Conservation (phyloP, 2,888 invertebrate species). For the Micoletzkya japonica region DNA sequence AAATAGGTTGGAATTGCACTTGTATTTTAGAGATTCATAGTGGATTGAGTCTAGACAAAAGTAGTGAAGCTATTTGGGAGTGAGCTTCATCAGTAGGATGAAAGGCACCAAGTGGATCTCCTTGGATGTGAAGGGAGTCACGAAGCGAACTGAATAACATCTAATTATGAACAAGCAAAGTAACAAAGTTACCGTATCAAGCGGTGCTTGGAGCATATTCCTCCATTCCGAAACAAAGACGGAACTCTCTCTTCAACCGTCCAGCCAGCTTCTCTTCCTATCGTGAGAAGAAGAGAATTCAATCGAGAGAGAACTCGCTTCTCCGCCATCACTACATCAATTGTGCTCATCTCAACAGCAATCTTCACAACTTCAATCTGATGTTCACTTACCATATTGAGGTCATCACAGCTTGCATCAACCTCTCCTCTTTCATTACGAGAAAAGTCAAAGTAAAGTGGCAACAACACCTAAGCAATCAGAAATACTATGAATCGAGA, state of each 20-base stretch:
- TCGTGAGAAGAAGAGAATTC: slow-evolving; percentile 40
- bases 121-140: slow-evolving; percentile 17
- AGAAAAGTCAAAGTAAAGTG: slow-evolving; percentile 54
- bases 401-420: slow-evolving; percentile 46
- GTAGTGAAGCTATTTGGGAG: slow-evolving; percentile 11
- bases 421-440: slow-evolving; percentile 50
- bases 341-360: slow-evolving; percentile 35
- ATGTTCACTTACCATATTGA: slow-evolving; percentile 14
- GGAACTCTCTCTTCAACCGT: slow-evolving; percentile 40
- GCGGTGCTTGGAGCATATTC: slow-evolving; percentile 49
- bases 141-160: slow-evolving; percentile 7
- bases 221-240: slow-evolving; percentile 42
- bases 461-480: slow-evolving; percentile 38
- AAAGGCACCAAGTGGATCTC: slow-evolving; percentile 17
- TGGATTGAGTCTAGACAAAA: slow-evolving; percentile 11
- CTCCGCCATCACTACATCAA: slow-evolving; percentile 44
- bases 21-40: slow-evolving; percentile 1
- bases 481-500: background rate
- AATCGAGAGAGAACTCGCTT: slow-evolving; percentile 40
- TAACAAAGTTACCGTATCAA: slow-evolving; percentile 41
- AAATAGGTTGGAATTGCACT: too few relatives aligned
- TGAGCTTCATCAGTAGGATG: slow-evolving; percentile 24
- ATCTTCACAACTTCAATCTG: background rate
- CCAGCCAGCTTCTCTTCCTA: slow-evolving; percentile 37
- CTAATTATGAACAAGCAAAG: background rate